Conservation (phyloP, 2,113 vertebrate genomes). For the Lonchura striata region DNA sequence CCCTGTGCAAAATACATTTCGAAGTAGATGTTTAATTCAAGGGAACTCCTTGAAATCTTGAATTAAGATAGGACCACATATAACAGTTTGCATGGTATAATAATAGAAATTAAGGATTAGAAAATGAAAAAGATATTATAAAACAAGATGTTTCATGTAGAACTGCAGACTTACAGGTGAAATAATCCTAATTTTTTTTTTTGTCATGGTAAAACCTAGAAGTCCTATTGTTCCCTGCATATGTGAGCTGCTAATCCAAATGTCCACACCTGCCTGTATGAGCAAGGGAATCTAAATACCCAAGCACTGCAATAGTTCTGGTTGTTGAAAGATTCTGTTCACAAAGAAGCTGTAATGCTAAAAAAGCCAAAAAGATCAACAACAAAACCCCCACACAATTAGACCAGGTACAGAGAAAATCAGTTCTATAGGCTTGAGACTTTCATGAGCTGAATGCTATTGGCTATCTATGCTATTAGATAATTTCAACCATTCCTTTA, state of each 20-base stretch:
- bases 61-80: background rate
- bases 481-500: background rate
- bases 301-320: background rate
- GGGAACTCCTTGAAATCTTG: background rate
- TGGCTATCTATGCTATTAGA: background rate
- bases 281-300: background rate
- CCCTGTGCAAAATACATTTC: background rate
- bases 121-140: background rate
- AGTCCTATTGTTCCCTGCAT: background rate
- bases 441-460: background rate
- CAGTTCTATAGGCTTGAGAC: background rate
- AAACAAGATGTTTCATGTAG: background rate
- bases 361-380: background rate
- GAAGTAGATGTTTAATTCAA: background rate
- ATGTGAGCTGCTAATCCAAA: background rate
- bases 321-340: background rate
- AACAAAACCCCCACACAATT: background rate
- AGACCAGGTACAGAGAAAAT: background rate
- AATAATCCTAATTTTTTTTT: background rate
- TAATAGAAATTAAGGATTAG: background rate
- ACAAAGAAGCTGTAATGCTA: background rate
- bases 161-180: background rate
- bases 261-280: background rate
- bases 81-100: background rate
- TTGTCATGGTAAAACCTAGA: background rate